phyloP scores from a whole-genome alignment of 2,113 vertebrate genomes.

The Indicator indicator region DNA sequence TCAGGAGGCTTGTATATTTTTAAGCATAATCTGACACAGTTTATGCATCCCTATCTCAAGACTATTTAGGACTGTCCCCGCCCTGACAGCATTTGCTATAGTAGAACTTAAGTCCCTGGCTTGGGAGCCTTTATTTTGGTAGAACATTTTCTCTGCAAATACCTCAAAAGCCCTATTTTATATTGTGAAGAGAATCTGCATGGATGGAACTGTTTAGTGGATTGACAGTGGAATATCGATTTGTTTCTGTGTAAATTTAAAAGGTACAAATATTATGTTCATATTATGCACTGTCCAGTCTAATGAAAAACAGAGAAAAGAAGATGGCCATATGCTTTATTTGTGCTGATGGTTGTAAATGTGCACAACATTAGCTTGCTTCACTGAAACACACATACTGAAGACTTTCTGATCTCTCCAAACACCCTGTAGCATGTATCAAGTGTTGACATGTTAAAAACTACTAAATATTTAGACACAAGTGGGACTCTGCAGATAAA shows the following conservation, averaged over 20 bases:
- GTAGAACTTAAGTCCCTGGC: background rate
- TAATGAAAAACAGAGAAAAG: background rate
- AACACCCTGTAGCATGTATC: background rate
- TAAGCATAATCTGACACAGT: background rate
- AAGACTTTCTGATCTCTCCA: background rate
- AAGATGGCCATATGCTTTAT: background rate
- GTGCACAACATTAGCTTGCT: background rate
- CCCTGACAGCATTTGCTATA: background rate
- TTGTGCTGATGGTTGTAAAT: background rate
- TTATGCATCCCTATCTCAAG: background rate
- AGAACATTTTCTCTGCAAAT: background rate
- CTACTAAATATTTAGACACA: background rate
- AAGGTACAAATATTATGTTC: background rate
- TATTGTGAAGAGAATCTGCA: background rate
- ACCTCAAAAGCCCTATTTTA: background rate
- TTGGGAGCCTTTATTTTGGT: background rate
- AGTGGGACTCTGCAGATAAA: background rate
- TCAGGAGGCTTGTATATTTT: background rate
- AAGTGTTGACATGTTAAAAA: background rate
- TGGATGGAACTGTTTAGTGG: background rate
- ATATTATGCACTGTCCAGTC: background rate
- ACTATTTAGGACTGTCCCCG: background rate
- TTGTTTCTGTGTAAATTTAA: background rate
- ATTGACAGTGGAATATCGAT: background rate
- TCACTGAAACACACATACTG: background rate